Base-by-base conservation (phyloP, 2,797 vertebrate species). In the Morus bassanus region DNA sequence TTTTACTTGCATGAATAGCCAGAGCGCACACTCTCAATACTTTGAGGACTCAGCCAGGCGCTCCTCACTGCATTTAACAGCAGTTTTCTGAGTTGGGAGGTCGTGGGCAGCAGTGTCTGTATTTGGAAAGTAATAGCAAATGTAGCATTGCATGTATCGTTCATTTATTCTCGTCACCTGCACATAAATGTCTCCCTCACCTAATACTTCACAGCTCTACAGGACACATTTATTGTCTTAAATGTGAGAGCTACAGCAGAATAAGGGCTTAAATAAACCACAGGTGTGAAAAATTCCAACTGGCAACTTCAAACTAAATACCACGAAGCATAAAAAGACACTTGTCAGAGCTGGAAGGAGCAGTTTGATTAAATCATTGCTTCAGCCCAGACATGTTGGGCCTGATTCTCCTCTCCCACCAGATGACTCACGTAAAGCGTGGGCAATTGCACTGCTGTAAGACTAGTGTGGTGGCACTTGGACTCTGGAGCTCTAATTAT, bases 381-480 rank as follows among this genome's bases (percentile, higher is more conserved):
- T 85, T 96, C 89, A 96, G 54, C 94, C 82, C 76, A 96, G 94
- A 95, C 87, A 70, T 78, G 92, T 94, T 96, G 91, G 91, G 79
- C 76, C 91, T 91, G 85, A 96, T 91, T 89, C 92, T 96, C 46
- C 89, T 95, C 92, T 96, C 93, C 89, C 93, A 96, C 82, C 57
- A 92, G 87, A 84, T 97, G 96, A 96, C 87, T 96, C 96, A 96
- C 22, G 45, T 39, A 79, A 91, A 95, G 96, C 76, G 96, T 97
- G 91, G 96, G 95, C 94, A 95, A 86, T 28, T 76, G 81, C 75
- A 48, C 68, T 91, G 84, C 91, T 69, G 46, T 41, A 59, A 81
- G 85, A 91, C 61, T 86, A 57, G 78, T 56, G 84, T 85, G 96
- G 92, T 97, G 96, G 88, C 91, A 96, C 91, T 96, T 92, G 96